Evolutionary conservation across 1,140 invertebrate species (phyloP).

Genomic region (Micrasema longulum): DNA sequence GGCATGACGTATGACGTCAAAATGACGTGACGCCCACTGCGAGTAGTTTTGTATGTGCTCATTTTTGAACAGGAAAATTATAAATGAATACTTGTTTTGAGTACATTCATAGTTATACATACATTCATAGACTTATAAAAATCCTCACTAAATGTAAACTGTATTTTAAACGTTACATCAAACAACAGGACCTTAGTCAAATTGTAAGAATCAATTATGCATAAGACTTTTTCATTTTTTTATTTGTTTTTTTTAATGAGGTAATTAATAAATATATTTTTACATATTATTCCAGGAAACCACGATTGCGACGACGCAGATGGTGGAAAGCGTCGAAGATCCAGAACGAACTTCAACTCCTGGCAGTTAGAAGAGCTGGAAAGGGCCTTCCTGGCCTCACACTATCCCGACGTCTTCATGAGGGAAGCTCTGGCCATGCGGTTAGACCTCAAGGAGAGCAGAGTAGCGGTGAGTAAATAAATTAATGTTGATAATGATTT

Average conservation of each 20-base stretch:
- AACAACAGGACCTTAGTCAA: neutral
- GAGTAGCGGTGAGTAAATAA: slow-evolving; percentile 98
- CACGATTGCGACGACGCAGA: slow-evolving; percentile 75
- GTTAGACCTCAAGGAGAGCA: slow-evolving; percentile 96
- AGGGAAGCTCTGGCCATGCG: slow-evolving; percentile 94
- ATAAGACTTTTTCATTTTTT: neutral
- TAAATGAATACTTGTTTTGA: no score
- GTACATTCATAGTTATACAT: no score
- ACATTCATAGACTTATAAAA: no score
- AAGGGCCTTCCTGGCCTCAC: slow-evolving; percentile 93
- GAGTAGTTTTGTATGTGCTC: no score
- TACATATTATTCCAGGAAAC: slow-evolving; percentile 60
- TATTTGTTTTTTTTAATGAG: no score
- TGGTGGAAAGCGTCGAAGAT: slow-evolving; percentile 85
- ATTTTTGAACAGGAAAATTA: no score
- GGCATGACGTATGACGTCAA: no score
- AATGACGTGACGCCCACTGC: no score
- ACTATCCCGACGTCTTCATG: slow-evolving; percentile 99
- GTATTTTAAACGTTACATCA: no score
- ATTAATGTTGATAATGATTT: no score
- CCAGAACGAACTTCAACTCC: slow-evolving; percentile 97
- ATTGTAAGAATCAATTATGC: neutral
- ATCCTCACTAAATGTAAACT: no score
- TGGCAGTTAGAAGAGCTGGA: slow-evolving; percentile 99
- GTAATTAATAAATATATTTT: neutral